These are phyloP conservation scores for Podargus strigoides DNA, from an alignment of 2,797 vertebrate genomes.

Conservation along the genomic window DNA sequence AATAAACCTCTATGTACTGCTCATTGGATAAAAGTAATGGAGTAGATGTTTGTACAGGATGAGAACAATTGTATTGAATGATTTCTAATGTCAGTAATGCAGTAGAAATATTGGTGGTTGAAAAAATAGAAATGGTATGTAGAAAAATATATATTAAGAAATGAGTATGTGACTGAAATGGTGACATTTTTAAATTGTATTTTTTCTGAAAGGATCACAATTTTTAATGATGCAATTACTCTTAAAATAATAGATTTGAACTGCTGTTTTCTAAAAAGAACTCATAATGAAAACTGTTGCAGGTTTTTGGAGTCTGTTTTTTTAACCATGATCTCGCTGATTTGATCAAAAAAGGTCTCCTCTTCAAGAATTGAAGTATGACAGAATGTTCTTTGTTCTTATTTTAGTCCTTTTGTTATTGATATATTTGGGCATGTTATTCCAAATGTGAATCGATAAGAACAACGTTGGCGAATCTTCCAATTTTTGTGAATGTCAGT, in stretches of 20 bases:
- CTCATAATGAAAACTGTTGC: not conserved
- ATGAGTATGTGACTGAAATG: not conserved
- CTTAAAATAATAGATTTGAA: not conserved
- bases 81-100: not conserved
- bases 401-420: not conserved
- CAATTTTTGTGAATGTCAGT: not conserved
- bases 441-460: not conserved
- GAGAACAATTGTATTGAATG: not conserved
- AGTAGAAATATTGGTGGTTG: slow-evolving; percentile 11
- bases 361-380: not conserved
- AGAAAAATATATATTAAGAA: not conserved
- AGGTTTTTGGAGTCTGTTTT: not conserved
- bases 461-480: not conserved
- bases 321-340: not conserved
- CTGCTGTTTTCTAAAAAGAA: not conserved
- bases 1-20: not conserved
- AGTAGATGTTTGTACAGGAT: slow-evolving; percentile 19
- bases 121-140: not conserved
- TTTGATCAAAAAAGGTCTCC: not conserved
- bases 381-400: not conserved
- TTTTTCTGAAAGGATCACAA: not conserved
- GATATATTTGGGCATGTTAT: not conserved
- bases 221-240: not conserved
- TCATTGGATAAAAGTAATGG: slow-evolving; percentile 26
- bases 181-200: not conserved